Evolutionary conservation across 1,140 invertebrate genomes (phyloP).

Genomic region (Metaphire vulgaris): DNA sequence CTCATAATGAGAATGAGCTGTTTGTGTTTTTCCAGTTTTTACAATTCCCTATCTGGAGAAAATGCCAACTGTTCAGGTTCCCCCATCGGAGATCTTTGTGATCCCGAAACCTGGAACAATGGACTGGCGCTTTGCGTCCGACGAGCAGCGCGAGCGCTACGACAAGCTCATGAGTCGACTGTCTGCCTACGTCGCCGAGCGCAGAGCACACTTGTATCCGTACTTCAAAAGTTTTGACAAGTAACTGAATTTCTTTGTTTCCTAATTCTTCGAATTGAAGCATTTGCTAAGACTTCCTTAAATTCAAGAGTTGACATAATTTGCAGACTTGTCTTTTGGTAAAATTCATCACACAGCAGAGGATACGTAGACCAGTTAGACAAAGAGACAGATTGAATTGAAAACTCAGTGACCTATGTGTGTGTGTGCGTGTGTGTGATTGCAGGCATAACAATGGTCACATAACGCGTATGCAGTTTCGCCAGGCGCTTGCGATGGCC

Average conservation of each 20-base stretch:
- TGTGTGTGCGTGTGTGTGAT: constrained; percentile 18
- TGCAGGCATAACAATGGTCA: constrained; percentile 50
- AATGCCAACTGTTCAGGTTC: constrained; percentile 41
- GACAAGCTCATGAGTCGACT: constrained; percentile 43
- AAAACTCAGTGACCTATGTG: no score
- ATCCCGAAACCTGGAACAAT: constrained; percentile 50
- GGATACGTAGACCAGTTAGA: no score
- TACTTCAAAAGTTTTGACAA: constrained; percentile 51
- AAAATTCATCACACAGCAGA: no score
- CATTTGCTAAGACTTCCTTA: no score
- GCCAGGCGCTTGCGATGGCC: constrained; percentile 48
- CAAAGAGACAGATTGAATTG: no score
- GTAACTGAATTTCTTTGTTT: constrained; percentile 33
- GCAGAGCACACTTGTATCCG: constrained; percentile 46
- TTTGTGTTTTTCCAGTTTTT: constrained; percentile 48
- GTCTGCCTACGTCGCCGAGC: constrained; percentile 38
- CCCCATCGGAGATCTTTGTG: constrained; percentile 44
- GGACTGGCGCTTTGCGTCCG: constrained; percentile 41
- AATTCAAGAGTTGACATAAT: no score
- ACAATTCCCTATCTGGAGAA: constrained; percentile 48
- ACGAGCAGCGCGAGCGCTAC: constrained; percentile 40
- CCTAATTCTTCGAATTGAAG: neutral
- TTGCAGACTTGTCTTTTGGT: no score
- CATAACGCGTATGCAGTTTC: constrained; percentile 47
- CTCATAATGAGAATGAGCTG: no score